phyloP scores from a whole-genome alignment of 2,113 vertebrate genomes.

The Sapajus apella region DNA sequence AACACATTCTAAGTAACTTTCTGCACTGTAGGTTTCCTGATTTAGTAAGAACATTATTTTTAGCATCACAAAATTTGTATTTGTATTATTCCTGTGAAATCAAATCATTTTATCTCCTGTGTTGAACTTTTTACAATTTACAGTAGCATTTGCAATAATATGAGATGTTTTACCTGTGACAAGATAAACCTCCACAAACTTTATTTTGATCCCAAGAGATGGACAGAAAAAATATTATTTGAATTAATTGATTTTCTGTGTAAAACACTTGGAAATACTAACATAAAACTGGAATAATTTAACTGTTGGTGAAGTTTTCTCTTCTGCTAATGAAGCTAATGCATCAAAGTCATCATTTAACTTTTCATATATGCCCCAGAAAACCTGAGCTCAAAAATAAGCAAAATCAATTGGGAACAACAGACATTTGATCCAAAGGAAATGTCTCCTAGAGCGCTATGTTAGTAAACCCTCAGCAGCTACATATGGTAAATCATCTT shows the following conservation, averaged over 20 bases:
- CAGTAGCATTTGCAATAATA: not conserved
- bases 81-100: not conserved
- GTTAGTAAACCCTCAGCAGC: not conserved
- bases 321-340: constrained; percentile 17
- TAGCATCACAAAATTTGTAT: not conserved
- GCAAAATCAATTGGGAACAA: not conserved
- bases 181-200: not conserved
- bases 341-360: not conserved
- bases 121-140: not conserved
- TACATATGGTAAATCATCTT: not conserved
- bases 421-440: not conserved
- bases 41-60: constrained; percentile 29
- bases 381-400: not conserved
- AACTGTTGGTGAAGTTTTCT: not conserved
- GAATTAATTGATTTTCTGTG: not conserved
- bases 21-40: constrained; percentile 3
- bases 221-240: not conserved
- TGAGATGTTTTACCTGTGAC: not conserved
- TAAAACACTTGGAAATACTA: not conserved
- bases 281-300: not conserved
- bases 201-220: constrained; percentile 29
- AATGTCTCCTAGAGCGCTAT: not conserved
- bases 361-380: not conserved
- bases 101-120: not conserved
- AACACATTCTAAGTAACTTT: constrained; percentile 14